A percentile compares a stretch with the other conserved stretches of the same genome.
Evolutionary conservation across 2,888 invertebrate genomes (phyloP).

Genomic region (Hirtodrosophila histrioides): DNA sequence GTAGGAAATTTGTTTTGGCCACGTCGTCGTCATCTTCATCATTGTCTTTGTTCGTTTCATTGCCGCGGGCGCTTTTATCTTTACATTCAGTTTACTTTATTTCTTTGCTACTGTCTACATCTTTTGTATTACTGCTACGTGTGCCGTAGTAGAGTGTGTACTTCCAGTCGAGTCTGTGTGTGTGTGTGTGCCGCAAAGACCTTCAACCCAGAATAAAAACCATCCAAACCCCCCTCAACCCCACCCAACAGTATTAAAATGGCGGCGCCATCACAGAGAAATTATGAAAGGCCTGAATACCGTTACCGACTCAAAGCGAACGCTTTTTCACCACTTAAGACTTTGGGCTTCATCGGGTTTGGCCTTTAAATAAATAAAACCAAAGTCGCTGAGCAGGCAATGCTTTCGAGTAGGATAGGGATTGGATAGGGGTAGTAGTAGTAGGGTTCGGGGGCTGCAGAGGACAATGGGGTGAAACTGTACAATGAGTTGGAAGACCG

Average conservation of each 20-base stretch:
- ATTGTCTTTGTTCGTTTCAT: slow-evolving; percentile 64
- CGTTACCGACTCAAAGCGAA: slow-evolving; percentile 58
- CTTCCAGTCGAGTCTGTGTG: slow-evolving; percentile 15
- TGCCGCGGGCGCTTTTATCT: slow-evolving; percentile 71
- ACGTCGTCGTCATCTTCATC: slow-evolving; percentile 34
- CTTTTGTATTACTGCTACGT: slow-evolving; percentile 61
- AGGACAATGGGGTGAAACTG: slow-evolving; percentile 4
- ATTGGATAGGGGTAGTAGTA: background rate
- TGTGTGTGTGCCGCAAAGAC: slow-evolving; percentile 25
- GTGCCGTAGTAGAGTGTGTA: slow-evolving; percentile 34
- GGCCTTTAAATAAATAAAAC: slow-evolving; percentile 73
- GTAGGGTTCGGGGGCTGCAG: background rate
- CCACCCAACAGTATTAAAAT: slow-evolving; percentile 39
- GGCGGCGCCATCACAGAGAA: slow-evolving; percentile 50
- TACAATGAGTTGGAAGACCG: slow-evolving; percentile 17
- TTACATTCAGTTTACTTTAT: slow-evolving; percentile 73
- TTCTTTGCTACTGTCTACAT: slow-evolving; percentile 54
- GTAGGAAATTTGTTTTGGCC: slow-evolving; percentile 31
- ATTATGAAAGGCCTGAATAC: slow-evolving; percentile 63
- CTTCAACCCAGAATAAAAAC: slow-evolving; percentile 29
- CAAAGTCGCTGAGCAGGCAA: slow-evolving; percentile 50
- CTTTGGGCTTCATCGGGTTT: slow-evolving; percentile 76
- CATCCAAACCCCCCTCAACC: background rate
- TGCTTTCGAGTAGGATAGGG: slow-evolving; percentile 5
- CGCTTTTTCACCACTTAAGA: slow-evolving; percentile 69